Evolutionary conservation across 2,888 invertebrate species (phyloP).

Genomic region (Cheilosia vulpina): DNA sequence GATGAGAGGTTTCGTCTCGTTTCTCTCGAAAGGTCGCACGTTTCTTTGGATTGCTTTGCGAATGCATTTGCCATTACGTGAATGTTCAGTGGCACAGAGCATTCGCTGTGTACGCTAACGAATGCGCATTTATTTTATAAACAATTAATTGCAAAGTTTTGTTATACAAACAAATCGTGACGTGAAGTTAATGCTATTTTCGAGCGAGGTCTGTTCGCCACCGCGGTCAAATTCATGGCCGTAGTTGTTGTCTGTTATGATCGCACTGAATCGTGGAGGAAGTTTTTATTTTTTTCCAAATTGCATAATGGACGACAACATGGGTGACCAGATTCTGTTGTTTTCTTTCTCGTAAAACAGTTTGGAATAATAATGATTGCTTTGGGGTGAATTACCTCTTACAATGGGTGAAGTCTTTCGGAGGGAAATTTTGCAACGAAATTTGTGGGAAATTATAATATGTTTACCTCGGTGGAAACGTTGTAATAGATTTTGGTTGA

Average conservation of each 20-base stretch:
- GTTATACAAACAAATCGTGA: slow-evolving; percentile 50
- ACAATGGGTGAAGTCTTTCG: slow-evolving; percentile 16
- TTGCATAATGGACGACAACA: slow-evolving; percentile 49
- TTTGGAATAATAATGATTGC: slow-evolving; percentile 51
- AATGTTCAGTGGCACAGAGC: slow-evolving; percentile 8
- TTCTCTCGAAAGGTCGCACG: slow-evolving; percentile 7
- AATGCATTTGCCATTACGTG: slow-evolving; percentile 39
- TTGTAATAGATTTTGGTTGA: neutral
- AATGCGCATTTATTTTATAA: slow-evolving; percentile 50
- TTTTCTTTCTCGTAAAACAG: neutral
- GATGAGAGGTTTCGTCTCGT: slow-evolving; percentile 26
- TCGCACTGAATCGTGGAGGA: slow-evolving; percentile 42
- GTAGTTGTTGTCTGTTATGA: slow-evolving; percentile 22
- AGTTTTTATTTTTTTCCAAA: slow-evolving; percentile 26
- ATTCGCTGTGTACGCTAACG: slow-evolving; percentile 46
- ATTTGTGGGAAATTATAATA: neutral
- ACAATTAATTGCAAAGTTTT: slow-evolving; percentile 55
- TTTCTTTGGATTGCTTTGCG: slow-evolving; percentile 11
- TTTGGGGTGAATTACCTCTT: slow-evolving; percentile 55
- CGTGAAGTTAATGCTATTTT: slow-evolving; percentile 49
- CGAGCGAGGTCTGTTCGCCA: slow-evolving; percentile 25
- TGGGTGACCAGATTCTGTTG: neutral
- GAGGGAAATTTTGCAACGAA: slow-evolving; percentile 14
- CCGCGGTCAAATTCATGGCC: slow-evolving; percentile 70
- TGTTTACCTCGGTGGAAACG: slow-evolving; percentile 18